phyloP scores from a whole-genome alignment of 2,797 vertebrate genomes.

The Tapirus indicus region DNA sequence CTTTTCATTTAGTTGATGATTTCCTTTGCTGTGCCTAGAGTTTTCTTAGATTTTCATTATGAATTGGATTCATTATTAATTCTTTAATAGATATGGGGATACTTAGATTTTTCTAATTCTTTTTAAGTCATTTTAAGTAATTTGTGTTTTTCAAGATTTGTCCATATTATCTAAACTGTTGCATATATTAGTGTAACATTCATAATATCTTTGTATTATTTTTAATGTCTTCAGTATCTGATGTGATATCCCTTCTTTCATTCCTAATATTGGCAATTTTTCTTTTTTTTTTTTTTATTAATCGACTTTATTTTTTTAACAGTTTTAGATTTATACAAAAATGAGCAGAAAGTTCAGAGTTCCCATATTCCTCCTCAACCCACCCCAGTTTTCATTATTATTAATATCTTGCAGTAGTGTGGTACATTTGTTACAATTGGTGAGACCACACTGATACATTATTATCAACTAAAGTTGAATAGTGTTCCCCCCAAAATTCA shows the following conservation, averaged over 20 bases:
- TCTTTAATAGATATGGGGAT: not conserved
- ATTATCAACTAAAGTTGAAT: not conserved
- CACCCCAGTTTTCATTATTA: not conserved
- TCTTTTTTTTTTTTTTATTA: not conserved
- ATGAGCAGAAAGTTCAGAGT: not conserved
- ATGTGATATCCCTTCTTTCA: not conserved
- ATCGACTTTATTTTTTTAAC: not conserved
- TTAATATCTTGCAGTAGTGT: not conserved
- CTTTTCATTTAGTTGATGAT: not conserved
- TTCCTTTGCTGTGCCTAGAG: not conserved
- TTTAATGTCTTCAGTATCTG: not conserved
- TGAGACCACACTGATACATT: not conserved
- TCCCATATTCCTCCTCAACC: not conserved
- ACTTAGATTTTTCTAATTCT: not conserved
- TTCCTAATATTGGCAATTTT: not conserved
- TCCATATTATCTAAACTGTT: not conserved
- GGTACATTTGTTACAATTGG: not conserved
- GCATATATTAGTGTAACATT: not conserved
- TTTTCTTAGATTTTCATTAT: not conserved
- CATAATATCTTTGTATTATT: not conserved
- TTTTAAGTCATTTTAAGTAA: not conserved
- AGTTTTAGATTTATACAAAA: not conserved
- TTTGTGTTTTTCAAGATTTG: not conserved
- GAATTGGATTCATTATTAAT: not conserved
- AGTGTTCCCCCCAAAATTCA: not conserved